These are phyloP conservation scores for Arbacia lixula DNA, from an alignment of 53 echinoderm and acorn worm species.

Conservation along the genomic window DNA sequence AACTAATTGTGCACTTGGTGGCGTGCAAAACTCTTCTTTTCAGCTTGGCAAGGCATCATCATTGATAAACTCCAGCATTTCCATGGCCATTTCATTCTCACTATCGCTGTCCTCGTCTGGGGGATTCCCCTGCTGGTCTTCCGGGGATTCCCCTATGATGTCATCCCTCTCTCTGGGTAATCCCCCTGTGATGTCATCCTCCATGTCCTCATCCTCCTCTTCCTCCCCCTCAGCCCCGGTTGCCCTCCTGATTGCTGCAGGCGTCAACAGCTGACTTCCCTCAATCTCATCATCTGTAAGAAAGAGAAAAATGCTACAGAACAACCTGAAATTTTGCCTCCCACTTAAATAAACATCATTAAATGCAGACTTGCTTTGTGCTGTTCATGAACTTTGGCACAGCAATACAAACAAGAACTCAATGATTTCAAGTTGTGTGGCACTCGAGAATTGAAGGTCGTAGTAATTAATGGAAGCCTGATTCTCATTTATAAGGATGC, in stretches of 20 bases:
- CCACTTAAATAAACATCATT: no score
- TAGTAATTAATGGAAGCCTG: no score
- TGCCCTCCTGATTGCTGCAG: background rate
- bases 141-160: background rate
- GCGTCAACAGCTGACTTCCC: background rate
- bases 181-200: background rate
- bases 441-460: no score
- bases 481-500: no score
- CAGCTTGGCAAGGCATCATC: background rate
- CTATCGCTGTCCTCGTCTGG: slow-evolving; percentile 9
- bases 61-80: slow-evolving; percentile 35
- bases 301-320: background rate
- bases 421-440: no score
- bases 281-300: background rate
- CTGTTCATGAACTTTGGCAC: no score
- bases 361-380: no score
- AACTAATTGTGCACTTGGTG: no score
- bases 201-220: background rate
- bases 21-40: no score
- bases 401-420: no score
- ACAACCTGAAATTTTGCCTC: no score
- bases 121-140: background rate
- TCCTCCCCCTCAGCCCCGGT: background rate
- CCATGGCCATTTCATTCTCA: slow-evolving; percentile 48
- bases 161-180: background rate